A percentile compares a stretch with the other conserved stretches of the same genome.
Evolutionary conservation across 2,797 vertebrate species (phyloP).

Genomic region (Zenarchopterus dispar): DNA sequence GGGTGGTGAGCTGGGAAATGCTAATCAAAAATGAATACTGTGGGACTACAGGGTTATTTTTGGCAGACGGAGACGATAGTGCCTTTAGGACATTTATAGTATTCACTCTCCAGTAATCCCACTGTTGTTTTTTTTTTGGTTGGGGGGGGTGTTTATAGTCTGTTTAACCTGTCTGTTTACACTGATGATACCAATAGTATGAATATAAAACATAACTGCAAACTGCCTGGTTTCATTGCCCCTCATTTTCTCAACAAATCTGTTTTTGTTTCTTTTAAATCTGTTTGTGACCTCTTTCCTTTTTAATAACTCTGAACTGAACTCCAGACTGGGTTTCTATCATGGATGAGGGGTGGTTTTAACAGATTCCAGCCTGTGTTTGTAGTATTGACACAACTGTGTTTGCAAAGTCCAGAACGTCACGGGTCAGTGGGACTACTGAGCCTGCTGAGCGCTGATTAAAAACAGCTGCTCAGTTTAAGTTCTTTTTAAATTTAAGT

Average conservation of each 20-base stretch:
- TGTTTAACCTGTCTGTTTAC: slow-evolving; percentile 28
- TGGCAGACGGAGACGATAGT: slow-evolving; percentile 53
- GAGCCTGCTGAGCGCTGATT: no score
- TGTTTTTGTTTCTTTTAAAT: no score
- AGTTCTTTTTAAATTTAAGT: no score
- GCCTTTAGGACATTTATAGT: slow-evolving; percentile 70
- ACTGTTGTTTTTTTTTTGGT: background rate
- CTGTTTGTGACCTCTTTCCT: no score
- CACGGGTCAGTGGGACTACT: no score
- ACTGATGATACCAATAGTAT: slow-evolving; percentile 26
- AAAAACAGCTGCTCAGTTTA: no score
- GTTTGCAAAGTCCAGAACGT: no score
- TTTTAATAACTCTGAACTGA: no score
- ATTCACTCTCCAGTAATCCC: background rate
- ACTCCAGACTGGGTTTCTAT: no score
- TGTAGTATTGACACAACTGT: no score
- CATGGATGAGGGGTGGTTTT: no score
- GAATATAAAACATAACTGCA: slow-evolving; percentile 56
- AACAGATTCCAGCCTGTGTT: no score
- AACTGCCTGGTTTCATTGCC: background rate
- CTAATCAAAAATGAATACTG: background rate
- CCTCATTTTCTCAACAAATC: background rate
- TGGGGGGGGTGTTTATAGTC: slow-evolving; percentile 11
- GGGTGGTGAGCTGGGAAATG: background rate
- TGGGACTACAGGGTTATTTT: slow-evolving; percentile 30